Percentiles rank a stretch among this genome's conserved stretches.
Conservation (phyloP, 2,113 vertebrate genomes). For the Peromyscus maniculatus region DNA sequence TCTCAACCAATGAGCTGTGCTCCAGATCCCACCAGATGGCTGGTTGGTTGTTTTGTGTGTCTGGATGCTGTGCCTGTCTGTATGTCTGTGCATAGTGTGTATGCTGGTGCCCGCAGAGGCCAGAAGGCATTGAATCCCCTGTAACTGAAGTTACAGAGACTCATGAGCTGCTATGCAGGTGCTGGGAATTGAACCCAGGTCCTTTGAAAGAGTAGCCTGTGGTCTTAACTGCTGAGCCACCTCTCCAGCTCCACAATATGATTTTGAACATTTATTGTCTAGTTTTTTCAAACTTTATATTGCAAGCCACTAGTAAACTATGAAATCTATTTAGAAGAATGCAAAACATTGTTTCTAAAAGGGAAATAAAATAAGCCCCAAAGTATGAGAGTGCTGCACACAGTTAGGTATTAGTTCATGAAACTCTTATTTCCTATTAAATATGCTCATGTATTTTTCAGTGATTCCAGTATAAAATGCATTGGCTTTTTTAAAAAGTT, state of each 20-base stretch:
- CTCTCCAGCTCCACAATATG: background rate
- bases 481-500: background rate
- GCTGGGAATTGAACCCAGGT: background rate
- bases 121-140: background rate
- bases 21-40: background rate
- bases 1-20: background rate
- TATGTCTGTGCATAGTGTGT: background rate
- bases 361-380: background rate
- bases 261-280: background rate
- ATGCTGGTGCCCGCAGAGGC: background rate
- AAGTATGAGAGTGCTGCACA: background rate
- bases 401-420: background rate
- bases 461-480: background rate
- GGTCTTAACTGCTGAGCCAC: background rate
- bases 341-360: background rate
- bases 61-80: background rate
- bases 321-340: background rate
- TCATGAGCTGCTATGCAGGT: background rate
- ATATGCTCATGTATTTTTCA: background rate
- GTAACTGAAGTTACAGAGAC: background rate
- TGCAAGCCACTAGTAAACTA: background rate
- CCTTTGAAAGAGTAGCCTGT: background rate
- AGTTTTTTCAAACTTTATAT: background rate
- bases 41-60: background rate
- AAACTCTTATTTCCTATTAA: background rate